Evolutionary conservation across 2,113 vertebrate species (phyloP).

Genomic region (Protobothrops flavoviridis): DNA sequence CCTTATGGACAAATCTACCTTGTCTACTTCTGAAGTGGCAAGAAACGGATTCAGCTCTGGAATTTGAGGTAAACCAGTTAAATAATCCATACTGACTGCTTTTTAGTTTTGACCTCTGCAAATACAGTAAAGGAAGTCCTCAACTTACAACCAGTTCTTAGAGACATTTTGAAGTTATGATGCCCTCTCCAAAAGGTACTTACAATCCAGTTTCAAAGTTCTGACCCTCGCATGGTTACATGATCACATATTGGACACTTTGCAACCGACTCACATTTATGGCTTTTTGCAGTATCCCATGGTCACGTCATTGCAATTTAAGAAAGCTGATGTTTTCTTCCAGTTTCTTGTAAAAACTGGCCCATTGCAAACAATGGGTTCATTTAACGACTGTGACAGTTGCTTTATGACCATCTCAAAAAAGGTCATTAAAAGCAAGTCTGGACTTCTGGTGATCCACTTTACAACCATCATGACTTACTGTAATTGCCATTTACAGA

Average conservation of each 20-base stretch:
- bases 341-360: neutral
- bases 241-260: neutral
- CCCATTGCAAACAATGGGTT: neutral
- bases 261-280: neutral
- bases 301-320: neutral
- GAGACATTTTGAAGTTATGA: neutral
- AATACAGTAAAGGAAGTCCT: neutral
- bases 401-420: neutral
- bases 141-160: neutral
- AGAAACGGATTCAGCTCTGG: neutral
- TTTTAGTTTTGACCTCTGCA: neutral
- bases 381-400: neutral
- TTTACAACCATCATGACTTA: neutral
- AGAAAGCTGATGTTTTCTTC: neutral
- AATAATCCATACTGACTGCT: neutral
- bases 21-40: neutral
- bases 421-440: neutral
- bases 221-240: neutral
- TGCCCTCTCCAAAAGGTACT: neutral
- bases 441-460: neutral
- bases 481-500: neutral
- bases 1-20: neutral
- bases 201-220: neutral
- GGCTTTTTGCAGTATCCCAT: neutral
- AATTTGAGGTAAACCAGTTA: neutral